These are phyloP conservation scores for Dione juno DNA, from an alignment of 2,888 invertebrate genomes.

Conservation along the genomic window DNA sequence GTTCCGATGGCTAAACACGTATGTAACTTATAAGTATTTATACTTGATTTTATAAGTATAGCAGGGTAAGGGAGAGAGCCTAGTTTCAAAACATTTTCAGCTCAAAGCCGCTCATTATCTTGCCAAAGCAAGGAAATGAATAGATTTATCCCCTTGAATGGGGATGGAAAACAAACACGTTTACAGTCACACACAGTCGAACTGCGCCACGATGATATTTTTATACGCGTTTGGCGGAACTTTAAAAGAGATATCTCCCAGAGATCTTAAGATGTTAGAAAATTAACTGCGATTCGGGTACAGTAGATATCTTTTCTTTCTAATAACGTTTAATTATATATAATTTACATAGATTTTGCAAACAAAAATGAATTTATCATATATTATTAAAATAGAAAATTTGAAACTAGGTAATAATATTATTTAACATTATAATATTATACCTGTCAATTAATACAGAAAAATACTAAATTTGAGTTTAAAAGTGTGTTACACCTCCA, in stretches of 20 bases:
- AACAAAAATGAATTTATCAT: too few relatives aligned
- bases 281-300: not conserved
- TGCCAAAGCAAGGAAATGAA: too few relatives aligned
- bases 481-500: conserved; percentile 48
- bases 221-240: not conserved
- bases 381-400: too few relatives aligned
- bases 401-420: not conserved
- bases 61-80: too few relatives aligned
- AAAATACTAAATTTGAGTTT: not conserved
- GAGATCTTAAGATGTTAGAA: not conserved
- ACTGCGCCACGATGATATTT: too few relatives aligned
- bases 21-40: too few relatives aligned
- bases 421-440: not conserved
- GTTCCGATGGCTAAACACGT: conserved; percentile 51
- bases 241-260: not conserved
- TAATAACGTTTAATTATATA: not conserved
- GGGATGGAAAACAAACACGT: too few relatives aligned
- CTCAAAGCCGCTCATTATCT: too few relatives aligned
- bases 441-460: not conserved
- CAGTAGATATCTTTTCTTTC: not conserved
- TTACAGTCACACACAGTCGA: too few relatives aligned
- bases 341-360: not conserved
- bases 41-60: too few relatives aligned
- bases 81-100: too few relatives aligned
- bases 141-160: too few relatives aligned